Base-by-base conservation (phyloP, 2,888 invertebrate species). In the Drosophila stalkeri region DNA sequence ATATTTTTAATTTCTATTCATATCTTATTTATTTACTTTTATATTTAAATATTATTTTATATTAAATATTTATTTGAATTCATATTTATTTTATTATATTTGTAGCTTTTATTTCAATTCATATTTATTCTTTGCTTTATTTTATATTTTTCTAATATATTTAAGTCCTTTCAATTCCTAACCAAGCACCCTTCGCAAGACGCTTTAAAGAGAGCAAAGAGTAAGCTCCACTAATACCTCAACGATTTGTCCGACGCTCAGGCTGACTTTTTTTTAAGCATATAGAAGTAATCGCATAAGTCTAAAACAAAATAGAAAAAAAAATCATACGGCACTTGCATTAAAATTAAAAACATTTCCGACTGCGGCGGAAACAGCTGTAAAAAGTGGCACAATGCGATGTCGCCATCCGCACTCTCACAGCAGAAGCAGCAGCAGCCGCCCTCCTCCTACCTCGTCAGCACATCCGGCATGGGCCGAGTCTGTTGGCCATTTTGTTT, bases 311-410 rank as follows among this genome's bases (percentile, higher is more conserved):
- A 47, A 60, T 75, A 49, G 46, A 59, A 64, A 59, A 75, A 55
- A 75, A 33, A 18, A 64, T n/a, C 49, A 43, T 52, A 65, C 66
- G 54, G 62, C 77, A 75, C 66, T 78, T 82, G 81, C 80, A 82
- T 86, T 82, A 71, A 84, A 88, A 88, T 88, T 85, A 86, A 88
- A 88, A 80, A 88, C 81, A 84, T 71, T 85, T 85, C 86, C 81
- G 76, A 61, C 61, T 69, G 70, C 60, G 66, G 64, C 86, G 88
- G 88, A 84, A 83, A 78, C 77, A 72, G 73, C 78, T 75, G 83
- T 81, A 88, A 88, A 88, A 86, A 74, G 73, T 72, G 70, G 61
- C 71, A 80, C 73, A 83, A 72, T 75, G 57, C 64, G 75, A 49
- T 63, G 57, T 64, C 62, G 79, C 52, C 70, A 33, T 16, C 14